phyloP scores from a whole-genome alignment of 2,113 vertebrate genomes.

The Scytalopus superciliaris region DNA sequence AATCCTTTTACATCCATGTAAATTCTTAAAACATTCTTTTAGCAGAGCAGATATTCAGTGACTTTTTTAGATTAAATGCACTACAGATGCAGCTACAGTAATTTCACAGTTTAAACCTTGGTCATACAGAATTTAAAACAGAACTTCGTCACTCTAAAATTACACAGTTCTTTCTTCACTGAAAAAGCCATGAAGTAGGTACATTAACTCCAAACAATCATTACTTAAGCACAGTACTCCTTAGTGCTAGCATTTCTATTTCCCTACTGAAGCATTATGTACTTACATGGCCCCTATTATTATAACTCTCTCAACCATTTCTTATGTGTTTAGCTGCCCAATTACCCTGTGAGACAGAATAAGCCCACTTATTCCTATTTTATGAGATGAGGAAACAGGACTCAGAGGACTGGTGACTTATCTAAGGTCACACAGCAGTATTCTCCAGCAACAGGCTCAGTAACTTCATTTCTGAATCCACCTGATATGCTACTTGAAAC shows the following conservation, averaged over 20 bases:
- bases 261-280: conserved; percentile 16
- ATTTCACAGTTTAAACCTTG: conserved; percentile 32
- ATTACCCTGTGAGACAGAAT: background rate
- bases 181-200: background rate
- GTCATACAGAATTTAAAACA: conserved; percentile 8
- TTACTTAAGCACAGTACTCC: background rate
- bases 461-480: background rate
- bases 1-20: conserved; percentile 6
- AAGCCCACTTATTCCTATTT: background rate
- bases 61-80: conserved; percentile 10
- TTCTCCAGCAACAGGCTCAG: background rate
- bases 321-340: background rate
- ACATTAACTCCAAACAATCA: conserved; percentile 39
- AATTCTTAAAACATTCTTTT: conserved; percentile 36
- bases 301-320: conserved; percentile 14
- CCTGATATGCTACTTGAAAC: background rate
- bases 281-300: background rate
- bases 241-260: conserved; percentile 6
- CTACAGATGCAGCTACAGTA: conserved; percentile 18
- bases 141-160: background rate
- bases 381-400: background rate
- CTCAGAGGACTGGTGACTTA: background rate
- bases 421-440: background rate
- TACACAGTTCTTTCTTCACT: background rate
- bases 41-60: background rate